These are phyloP conservation scores for Lycophotia porphyrea DNA, from an alignment of 2,888 invertebrate genomes.

Conservation along the genomic window DNA sequence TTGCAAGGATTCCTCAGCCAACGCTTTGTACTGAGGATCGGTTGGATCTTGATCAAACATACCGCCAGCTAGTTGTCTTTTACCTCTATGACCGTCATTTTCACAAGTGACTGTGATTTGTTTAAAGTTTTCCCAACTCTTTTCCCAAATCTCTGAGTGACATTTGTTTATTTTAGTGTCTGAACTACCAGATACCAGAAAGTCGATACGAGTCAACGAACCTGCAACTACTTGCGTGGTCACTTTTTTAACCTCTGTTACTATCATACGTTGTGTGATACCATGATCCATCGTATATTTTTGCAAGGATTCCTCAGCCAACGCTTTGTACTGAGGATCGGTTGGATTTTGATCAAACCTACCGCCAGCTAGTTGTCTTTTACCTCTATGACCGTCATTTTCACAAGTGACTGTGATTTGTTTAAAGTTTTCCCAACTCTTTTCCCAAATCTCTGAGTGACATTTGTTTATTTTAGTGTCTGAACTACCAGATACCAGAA, in stretches of 20 bases:
- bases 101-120: no score
- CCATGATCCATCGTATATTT: slow-evolving; percentile 63
- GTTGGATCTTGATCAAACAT: no score
- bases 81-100: no score
- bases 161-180: neutral
- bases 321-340: slow-evolving; percentile 38
- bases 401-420: slow-evolving; percentile 15
- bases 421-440: slow-evolving; percentile 16
- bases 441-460: slow-evolving; percentile 27
- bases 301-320: slow-evolving; percentile 68
- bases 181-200: slow-evolving; percentile 33
- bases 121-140: slow-evolving; percentile 1
- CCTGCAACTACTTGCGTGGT: slow-evolving; percentile 64
- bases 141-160: slow-evolving; percentile 9
- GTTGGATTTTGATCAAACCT: slow-evolving; percentile 45
- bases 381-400: slow-evolving; percentile 25
- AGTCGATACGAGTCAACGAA: slow-evolving; percentile 53
- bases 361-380: slow-evolving; percentile 45
- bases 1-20: no score
- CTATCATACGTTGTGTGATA: slow-evolving; percentile 28
- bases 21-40: no score
- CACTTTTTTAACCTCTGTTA: slow-evolving; percentile 58
- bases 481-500: slow-evolving; percentile 17
- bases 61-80: no score
- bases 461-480: slow-evolving; percentile 49